Evolutionary conservation across 1,140 invertebrate species (phyloP), one percentile per base, ranked within the genome.

Genomic region (Gonioctena quinquepunctata): DNA sequence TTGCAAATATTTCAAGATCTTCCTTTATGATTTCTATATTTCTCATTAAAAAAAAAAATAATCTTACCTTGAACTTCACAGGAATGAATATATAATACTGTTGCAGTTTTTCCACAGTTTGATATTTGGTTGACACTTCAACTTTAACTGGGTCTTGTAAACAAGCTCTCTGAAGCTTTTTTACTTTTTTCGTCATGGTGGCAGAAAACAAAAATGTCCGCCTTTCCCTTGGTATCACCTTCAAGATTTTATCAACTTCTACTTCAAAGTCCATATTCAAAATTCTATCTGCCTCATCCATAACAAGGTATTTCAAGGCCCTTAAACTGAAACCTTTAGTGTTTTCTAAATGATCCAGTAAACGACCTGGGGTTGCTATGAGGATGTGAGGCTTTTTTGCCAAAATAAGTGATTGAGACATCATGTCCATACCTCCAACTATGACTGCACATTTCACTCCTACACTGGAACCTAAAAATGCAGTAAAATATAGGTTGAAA

Each of bases 401-500:
- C 18, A 99, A 83, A 73, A 92, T 87, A 52, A 99, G 82, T 0
- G 94, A 90, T 82, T 99, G 98, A 0, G 94, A 91, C 77, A 96
- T 93, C 95, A 98, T 98, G 81, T 99, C 96, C 89, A 99, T 97
- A 2, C 98, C 98, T 66, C 98, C 98, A 48, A 99, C 96, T 79
- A 99, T 93, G 1, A 98, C 96, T 72, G 91, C 95, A 87, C 92
- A 94, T 88, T 98, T 96, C 1, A 99, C 91, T 59, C 96, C 96
- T 80, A 99, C 96, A 69, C 86, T 87, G 18, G 91, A 85, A 79
- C 90, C 91, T 75, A 66, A 66, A 69, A 63, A n/a, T n/a, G n/a
- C n/a, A n/a, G n/a, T n/a, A n/a, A n/a, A n/a, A n/a, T n/a, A n/a
- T n/a, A n/a, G n/a, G n/a, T n/a, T n/a, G n/a, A n/a, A n/a, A n/a